phyloP scores from a whole-genome alignment of 2,113 vertebrate species.

The Mionectes macconnelli region DNA sequence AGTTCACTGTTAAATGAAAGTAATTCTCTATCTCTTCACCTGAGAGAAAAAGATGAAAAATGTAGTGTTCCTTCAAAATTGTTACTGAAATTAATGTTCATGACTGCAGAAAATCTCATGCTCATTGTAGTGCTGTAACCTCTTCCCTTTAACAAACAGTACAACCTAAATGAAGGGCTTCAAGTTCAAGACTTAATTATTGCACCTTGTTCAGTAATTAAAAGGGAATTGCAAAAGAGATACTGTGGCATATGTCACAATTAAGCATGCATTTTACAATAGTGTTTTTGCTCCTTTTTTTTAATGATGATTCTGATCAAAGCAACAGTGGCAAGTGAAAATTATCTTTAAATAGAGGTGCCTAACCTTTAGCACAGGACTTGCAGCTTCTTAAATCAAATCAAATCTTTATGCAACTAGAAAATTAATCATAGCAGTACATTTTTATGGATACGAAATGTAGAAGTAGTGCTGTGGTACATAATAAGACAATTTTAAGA shows the following conservation, averaged over 20 bases:
- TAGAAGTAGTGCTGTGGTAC: not conserved
- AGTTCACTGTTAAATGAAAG: not conserved
- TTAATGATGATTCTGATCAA: not conserved
- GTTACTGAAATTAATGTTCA: not conserved
- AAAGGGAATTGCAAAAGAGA: not conserved
- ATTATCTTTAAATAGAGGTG: slow-evolving; percentile 23
- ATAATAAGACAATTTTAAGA: not conserved
- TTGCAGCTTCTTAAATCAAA: slow-evolving; percentile 30
- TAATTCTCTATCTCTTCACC: not conserved
- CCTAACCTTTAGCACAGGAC: slow-evolving; percentile 27
- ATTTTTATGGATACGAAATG: slow-evolving; percentile 6
- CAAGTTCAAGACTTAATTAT: slow-evolving; percentile 39
- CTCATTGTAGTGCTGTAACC: not conserved
- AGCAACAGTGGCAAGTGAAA: slow-evolving; percentile 30
- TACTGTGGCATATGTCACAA: not conserved
- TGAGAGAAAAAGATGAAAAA: not conserved
- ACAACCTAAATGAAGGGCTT: not conserved
- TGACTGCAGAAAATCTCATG: not conserved
- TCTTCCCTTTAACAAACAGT: slow-evolving; percentile 2
- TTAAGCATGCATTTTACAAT: slow-evolving; percentile 26
- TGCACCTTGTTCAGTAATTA: slow-evolving; percentile 34
- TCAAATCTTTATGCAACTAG: not conserved
- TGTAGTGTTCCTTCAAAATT: not conserved
- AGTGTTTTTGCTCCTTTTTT: not conserved
- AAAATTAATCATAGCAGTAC: slow-evolving; percentile 34